Evolutionary conservation across 2,888 invertebrate species (phyloP).

Genomic region (Petrophora chlorosata): DNA sequence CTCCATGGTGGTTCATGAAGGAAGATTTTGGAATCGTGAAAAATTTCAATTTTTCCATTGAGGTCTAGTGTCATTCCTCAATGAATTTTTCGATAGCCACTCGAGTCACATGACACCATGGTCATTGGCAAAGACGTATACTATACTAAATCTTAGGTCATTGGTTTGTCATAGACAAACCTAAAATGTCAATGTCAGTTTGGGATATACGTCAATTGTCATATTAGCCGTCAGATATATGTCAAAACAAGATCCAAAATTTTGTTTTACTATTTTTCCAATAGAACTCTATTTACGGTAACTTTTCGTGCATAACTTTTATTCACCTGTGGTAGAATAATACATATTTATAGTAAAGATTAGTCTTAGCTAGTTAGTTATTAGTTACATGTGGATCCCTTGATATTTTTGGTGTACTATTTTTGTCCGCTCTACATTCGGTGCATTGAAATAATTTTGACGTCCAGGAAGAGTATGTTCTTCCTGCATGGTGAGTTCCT

Average conservation of each 20-base stretch:
- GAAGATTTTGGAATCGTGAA: no score
- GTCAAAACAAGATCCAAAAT: slow-evolving; percentile 73
- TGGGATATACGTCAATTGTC: background rate
- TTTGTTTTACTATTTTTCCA: slow-evolving; percentile 57
- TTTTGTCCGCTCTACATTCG: slow-evolving; percentile 81
- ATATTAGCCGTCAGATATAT: slow-evolving; percentile 46
- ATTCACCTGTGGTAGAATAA: background rate
- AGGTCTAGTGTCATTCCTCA: no score
- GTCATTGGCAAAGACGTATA: no score
- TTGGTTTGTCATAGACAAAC: no score
- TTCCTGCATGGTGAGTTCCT: slow-evolving; percentile 71
- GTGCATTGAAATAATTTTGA: slow-evolving; percentile 78
- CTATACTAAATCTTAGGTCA: no score
- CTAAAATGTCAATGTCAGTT: slow-evolving; percentile 3
- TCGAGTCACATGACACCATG: no score
- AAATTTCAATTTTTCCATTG: no score
- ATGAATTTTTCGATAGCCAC: no score
- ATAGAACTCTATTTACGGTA: slow-evolving; percentile 29
- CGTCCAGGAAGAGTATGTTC: slow-evolving; percentile 76
- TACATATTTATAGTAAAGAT: slow-evolving; percentile 5
- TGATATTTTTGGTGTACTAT: slow-evolving; percentile 81
- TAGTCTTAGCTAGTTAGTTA: slow-evolving; percentile 28
- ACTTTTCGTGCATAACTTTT: slow-evolving; percentile 10
- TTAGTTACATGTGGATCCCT: slow-evolving; percentile 40
- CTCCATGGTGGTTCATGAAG: no score